These are phyloP conservation scores for Aplochiton taeniatus DNA, from an alignment of 2,797 vertebrate species.

Conservation along the genomic window DNA sequence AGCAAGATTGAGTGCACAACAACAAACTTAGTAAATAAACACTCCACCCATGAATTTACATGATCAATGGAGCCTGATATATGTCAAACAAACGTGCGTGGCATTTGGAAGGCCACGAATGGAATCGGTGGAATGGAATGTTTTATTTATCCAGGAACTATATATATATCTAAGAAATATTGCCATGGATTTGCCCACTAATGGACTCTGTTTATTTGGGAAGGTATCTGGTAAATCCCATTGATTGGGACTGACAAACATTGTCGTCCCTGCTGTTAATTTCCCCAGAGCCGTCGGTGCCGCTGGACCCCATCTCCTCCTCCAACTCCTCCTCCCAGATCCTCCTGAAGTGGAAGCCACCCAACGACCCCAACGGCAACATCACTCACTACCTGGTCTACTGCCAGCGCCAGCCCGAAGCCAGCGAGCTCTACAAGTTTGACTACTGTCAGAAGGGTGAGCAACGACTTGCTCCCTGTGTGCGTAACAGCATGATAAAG, in stretches of 20 bases:
- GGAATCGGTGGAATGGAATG: too few relatives aligned
- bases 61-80: too few relatives aligned
- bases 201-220: too few relatives aligned
- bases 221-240: too few relatives aligned
- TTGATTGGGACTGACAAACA: constrained; percentile 1
- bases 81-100: too few relatives aligned
- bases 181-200: too few relatives aligned
- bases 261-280: constrained; percentile 4
- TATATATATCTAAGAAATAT: too few relatives aligned
- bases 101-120: too few relatives aligned
- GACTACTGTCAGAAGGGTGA: constrained; percentile 98
- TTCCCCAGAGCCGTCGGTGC: constrained; percentile 88
- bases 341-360: constrained; percentile 94
- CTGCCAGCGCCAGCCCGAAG: constrained; percentile 90
- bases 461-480: constrained; percentile 26
- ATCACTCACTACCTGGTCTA: constrained; percentile 95
- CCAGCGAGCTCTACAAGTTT: constrained; percentile 91
- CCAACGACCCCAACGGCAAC: constrained; percentile 94
- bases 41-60: too few relatives aligned
- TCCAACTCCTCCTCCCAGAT: constrained; percentile 97
- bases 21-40: too few relatives aligned
- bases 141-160: too few relatives aligned
- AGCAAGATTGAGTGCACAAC: too few relatives aligned
- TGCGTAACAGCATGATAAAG: neutral
- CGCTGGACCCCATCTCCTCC: constrained; percentile 90